phyloP scores from a whole-genome alignment of 1,140 invertebrate genomes.

The Drosophila suzukii region DNA sequence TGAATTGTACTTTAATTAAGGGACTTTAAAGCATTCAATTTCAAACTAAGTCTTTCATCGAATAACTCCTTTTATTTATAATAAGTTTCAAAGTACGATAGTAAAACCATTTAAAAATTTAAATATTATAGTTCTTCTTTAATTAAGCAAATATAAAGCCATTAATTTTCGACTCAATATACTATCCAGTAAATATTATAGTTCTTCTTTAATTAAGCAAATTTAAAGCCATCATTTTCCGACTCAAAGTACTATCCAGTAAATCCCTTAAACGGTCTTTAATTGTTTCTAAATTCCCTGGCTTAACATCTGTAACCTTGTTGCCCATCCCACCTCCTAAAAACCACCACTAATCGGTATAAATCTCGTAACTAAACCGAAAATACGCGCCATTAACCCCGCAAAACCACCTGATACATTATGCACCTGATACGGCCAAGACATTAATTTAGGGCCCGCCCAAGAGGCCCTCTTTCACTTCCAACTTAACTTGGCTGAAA shows the following conservation, averaged over 20 bases:
- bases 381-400: constrained; percentile 39
- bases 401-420: constrained; percentile 44
- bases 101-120: neutral
- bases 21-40: too few relatives aligned
- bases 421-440: constrained; percentile 36
- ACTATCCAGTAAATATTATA: constrained; percentile 2
- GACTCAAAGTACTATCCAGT: neutral
- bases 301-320: neutral
- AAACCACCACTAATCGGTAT: constrained; percentile 42
- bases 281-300: neutral
- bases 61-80: too few relatives aligned
- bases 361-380: constrained; percentile 57
- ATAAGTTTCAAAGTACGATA: neutral
- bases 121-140: neutral
- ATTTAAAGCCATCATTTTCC: constrained; percentile 20
- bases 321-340: neutral
- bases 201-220: too few relatives aligned
- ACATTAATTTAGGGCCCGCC: constrained; percentile 54
- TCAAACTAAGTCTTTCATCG: too few relatives aligned
- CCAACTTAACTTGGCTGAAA: constrained; percentile 16
- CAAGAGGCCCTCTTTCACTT: constrained; percentile 12
- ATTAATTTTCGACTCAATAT: constrained; percentile 22
- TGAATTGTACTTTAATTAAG: too few relatives aligned
- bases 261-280: neutral
- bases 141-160: neutral